Conservation (phyloP, 1,140 invertebrate genomes). For the Leucophenga varia region DNA sequence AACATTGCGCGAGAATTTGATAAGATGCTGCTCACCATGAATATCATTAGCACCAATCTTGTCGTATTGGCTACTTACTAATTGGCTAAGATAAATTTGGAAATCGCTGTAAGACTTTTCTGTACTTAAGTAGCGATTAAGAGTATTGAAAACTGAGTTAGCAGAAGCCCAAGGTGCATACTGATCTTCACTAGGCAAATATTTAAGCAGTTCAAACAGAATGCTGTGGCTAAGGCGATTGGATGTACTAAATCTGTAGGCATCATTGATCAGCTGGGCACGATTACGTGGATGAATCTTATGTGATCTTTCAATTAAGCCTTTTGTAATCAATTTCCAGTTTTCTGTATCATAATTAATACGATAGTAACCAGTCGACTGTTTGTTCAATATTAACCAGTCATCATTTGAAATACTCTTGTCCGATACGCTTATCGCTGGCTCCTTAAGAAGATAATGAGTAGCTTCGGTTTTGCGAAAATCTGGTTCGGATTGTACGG, state of each 20-base stretch:
- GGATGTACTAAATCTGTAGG: constrained; percentile 66
- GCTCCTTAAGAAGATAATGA: constrained; percentile 28
- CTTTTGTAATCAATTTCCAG: constrained; percentile 60
- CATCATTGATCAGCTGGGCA: constrained; percentile 77
- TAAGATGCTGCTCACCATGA: constrained; percentile 48
- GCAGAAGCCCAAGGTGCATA: constrained; percentile 65
- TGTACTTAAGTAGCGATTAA: constrained; percentile 44
- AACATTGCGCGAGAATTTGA: constrained; percentile 47
- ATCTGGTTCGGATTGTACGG: constrained; percentile 47
- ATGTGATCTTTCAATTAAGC: constrained; percentile 53
- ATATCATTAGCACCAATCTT: constrained; percentile 52
- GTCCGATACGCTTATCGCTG: constrained; percentile 6
- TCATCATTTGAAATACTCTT: constrained; percentile 32
- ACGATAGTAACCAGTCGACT: constrained; percentile 66
- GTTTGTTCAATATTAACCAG: constrained; percentile 65
- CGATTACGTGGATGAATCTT: constrained; percentile 70
- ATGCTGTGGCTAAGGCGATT: constrained; percentile 57
- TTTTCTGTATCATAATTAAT: constrained; percentile 64
- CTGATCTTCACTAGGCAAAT: constrained; percentile 62
- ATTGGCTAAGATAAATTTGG: constrained; percentile 24
- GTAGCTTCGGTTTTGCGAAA: constrained; percentile 57
- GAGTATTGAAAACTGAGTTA: constrained; percentile 39
- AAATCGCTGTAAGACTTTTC: constrained; percentile 33
- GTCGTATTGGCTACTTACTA: constrained; percentile 50
- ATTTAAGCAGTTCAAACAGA: constrained; percentile 59